Conservation (phyloP, 1,140 invertebrate species). For the Mycetomoellerius zeteki region DNA sequence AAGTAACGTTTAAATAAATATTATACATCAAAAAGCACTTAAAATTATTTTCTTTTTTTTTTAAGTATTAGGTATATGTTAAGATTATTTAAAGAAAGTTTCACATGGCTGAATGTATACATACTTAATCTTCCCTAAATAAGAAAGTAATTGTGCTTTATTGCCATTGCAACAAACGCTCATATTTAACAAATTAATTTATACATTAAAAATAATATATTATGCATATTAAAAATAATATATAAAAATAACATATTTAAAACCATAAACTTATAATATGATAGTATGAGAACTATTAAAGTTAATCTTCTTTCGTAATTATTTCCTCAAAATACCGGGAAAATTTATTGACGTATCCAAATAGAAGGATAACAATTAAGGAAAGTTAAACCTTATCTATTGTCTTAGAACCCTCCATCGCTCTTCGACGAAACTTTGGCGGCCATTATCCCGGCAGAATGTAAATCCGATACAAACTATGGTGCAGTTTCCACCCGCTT, state of each 20-base stretch:
- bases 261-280: neutral
- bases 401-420: neutral
- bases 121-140: no score
- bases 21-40: neutral
- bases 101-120: no score
- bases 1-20: neutral
- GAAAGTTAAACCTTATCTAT: constrained; percentile 62
- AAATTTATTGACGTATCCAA: constrained; percentile 56
- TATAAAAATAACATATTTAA: neutral
- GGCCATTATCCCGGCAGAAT: constrained; percentile 72
- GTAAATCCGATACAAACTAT: constrained; percentile 77
- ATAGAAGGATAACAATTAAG: constrained; percentile 67
- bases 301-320: constrained; percentile 24
- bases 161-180: no score
- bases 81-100: no score
- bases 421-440: constrained; percentile 61
- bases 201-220: no score
- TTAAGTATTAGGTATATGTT: no score
- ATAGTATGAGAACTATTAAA: neutral
- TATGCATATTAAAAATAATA: neutral
- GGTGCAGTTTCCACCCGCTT: constrained; percentile 68
- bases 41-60: neutral
- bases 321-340: neutral
- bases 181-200: no score
- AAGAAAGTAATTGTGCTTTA: no score